A percentile compares a stretch with the other conserved stretches of the same genome.
These are phyloP conservation scores for Poecilia picta DNA, from an alignment of 2,797 vertebrate species.

Conservation along the genomic window DNA sequence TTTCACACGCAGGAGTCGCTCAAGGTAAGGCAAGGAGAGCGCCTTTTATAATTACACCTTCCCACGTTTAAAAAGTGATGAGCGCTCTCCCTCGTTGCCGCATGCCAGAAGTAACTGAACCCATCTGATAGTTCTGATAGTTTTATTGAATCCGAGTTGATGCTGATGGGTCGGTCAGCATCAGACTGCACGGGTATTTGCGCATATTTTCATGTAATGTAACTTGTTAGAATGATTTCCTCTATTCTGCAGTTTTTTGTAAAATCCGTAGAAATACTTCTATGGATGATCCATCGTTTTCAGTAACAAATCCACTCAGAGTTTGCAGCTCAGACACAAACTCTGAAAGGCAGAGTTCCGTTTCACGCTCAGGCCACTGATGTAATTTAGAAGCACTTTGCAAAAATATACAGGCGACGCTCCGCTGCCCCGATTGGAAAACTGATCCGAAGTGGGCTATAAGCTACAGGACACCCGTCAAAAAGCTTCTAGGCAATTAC, in stretches of 20 bases:
- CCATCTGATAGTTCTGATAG: background rate
- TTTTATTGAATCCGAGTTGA: constrained; percentile 20
- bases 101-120: constrained; percentile 2
- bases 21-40: constrained; percentile 82
- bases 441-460: constrained; percentile 53
- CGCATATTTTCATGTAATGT: background rate
- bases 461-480: constrained; percentile 18
- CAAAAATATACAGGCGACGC: constrained; percentile 27
- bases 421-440: constrained; percentile 34
- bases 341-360: constrained; percentile 18
- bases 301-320: constrained; percentile 1
- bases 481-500: constrained; percentile 14
- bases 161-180: constrained; percentile 20
- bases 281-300: background rate
- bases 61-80: constrained; percentile 25
- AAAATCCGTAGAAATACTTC: background rate
- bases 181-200: constrained; percentile 1
- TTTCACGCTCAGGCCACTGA: constrained; percentile 19
- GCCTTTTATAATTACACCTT: constrained; percentile 29
- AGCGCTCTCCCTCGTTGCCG: background rate
- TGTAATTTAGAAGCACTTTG: constrained; percentile 28
- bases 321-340: constrained; percentile 16
- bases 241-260: background rate
- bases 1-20: constrained; percentile 81
- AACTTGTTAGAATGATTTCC: background rate